Conservation (phyloP, 1,140 invertebrate genomes). For the Palaemon carinicauda region DNA sequence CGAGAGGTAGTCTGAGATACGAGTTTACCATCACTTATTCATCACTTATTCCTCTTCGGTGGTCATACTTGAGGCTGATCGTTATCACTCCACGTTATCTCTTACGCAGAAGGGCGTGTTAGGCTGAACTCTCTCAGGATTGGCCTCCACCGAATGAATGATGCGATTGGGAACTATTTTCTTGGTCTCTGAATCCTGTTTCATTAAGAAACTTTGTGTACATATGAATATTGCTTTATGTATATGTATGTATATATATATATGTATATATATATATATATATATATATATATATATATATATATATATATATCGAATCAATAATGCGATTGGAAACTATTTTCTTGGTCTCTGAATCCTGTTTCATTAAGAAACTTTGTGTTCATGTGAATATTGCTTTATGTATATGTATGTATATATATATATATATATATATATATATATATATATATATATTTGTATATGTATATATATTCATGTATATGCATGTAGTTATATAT, state of each 20-base stretch:
- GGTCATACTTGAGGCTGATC: background rate
- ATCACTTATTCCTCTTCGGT: too few relatives aligned
- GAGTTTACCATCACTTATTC: too few relatives aligned
- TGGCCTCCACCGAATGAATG: too few relatives aligned
- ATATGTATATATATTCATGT: background rate
- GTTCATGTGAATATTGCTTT: too few relatives aligned
- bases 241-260: background rate
- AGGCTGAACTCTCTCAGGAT: background rate
- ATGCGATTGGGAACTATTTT: too few relatives aligned
- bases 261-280: slow-evolving; percentile 3
- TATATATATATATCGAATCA: too few relatives aligned
- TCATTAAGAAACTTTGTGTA: too few relatives aligned
- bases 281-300: slow-evolving; percentile 4
- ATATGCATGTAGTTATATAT: background rate
- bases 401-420: slow-evolving; percentile 9
- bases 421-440: slow-evolving; percentile 4
- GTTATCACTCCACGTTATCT: background rate
- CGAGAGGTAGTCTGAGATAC: too few relatives aligned
- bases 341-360: too few relatives aligned
- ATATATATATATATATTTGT: background rate
- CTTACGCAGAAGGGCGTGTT: background rate
- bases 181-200: too few relatives aligned
- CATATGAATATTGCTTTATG: background rate
- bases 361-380: too few relatives aligned
- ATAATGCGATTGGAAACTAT: too few relatives aligned